Conservation (phyloP, 2,888 invertebrate species). For the Azorinus chamasolen region DNA sequence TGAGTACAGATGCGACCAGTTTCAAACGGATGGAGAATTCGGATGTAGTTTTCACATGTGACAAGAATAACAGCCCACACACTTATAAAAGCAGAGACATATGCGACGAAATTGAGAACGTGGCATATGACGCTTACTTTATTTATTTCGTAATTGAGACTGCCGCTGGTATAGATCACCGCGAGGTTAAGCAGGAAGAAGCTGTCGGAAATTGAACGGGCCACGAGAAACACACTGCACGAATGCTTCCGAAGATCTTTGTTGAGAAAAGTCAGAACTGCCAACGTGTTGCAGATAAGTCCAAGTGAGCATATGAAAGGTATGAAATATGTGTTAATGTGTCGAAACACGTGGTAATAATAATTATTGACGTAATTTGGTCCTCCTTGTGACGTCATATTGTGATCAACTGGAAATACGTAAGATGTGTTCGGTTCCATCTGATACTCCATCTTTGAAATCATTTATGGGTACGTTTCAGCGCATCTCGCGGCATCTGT, state of each 20-base stretch:
- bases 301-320: conserved; percentile 91
- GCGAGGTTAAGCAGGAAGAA: conserved; percentile 91
- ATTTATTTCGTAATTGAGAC: conserved; percentile 26
- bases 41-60: conserved; percentile 81
- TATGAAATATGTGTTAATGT: conserved; percentile 82
- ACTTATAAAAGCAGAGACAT: conserved; percentile 46
- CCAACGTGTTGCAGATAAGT: conserved; percentile 91
- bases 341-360: conserved; percentile 21
- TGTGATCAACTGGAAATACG: too few species aligned
- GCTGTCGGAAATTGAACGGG: conserved; percentile 92
- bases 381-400: too few species aligned
- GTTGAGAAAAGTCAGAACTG: conserved; percentile 91
- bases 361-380: neutral
- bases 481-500: too few species aligned
- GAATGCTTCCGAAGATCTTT: conserved; percentile 91
- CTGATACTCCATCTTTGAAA: too few species aligned
- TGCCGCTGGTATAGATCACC: conserved; percentile 77
- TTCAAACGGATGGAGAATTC: conserved; percentile 92
- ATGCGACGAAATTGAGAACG: conserved; percentile 45
- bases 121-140: conserved; percentile 37
- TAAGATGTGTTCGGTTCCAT: too few species aligned
- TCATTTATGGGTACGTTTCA: too few species aligned
- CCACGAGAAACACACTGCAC: conserved; percentile 92
- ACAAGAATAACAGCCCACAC: conserved; percentile 56
- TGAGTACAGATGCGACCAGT: conserved; percentile 69